These are phyloP conservation scores for Amblyjoppa proteus DNA, from an alignment of 2,888 invertebrate species.

Conservation along the genomic window DNA sequence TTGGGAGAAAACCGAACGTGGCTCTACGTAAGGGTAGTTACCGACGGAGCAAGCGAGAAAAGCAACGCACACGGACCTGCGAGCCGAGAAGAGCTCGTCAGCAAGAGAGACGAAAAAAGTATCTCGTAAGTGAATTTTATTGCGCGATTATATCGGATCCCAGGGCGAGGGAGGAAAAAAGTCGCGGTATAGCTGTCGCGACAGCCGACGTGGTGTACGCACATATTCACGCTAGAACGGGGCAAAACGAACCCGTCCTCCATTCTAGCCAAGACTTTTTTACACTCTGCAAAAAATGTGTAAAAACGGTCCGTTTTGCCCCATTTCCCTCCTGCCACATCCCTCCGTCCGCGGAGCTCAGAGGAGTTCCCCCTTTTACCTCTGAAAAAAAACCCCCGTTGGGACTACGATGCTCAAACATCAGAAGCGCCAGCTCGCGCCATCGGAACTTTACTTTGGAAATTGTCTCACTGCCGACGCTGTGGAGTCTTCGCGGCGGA, in stretches of 20 bases:
- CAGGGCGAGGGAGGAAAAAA: slow-evolving; percentile 69
- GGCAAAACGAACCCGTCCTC: no score
- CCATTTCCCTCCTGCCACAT: slow-evolving; percentile 11
- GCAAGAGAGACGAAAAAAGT: slow-evolving; percentile 36
- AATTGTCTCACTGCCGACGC: slow-evolving; percentile 48
- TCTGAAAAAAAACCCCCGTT: slow-evolving; percentile 60
- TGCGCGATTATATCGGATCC: slow-evolving; percentile 83
- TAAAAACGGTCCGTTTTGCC: no score
- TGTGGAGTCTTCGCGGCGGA: not conserved
- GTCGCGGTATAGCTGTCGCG: slow-evolving; percentile 52
- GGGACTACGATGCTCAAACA: slow-evolving; percentile 75
- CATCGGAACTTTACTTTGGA: slow-evolving; percentile 48
- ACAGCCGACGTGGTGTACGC: slow-evolving; percentile 23
- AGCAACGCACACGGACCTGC: not conserved
- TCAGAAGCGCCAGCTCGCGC: slow-evolving; percentile 60
- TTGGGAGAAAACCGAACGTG: slow-evolving; percentile 40
- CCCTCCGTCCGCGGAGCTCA: slow-evolving; percentile 21
- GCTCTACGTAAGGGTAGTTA: slow-evolving; percentile 48
- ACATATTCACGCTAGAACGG: not conserved
- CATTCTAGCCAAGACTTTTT: no score
- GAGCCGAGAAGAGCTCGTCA: slow-evolving; percentile 18
- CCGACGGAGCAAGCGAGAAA: not conserved
- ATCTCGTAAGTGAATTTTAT: slow-evolving; percentile 82
- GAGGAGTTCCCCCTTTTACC: slow-evolving; percentile 67
- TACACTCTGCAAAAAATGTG: no score